These are phyloP conservation scores for Timema podura DNA, from an alignment of 2,888 invertebrate species.

Conservation along the genomic window DNA sequence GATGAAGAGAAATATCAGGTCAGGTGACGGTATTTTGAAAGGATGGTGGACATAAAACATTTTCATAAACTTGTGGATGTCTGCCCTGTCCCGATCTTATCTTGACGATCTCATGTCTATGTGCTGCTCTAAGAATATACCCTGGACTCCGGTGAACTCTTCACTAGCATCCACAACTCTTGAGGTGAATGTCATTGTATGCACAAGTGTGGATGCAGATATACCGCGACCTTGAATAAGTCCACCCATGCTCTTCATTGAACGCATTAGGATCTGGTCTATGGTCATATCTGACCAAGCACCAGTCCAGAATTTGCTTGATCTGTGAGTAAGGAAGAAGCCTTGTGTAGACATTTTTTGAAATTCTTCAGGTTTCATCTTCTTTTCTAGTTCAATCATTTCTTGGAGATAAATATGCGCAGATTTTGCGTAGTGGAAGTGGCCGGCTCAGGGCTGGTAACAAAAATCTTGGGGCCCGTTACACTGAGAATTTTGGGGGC, in stretches of 20 bases:
- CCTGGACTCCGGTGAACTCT: neutral
- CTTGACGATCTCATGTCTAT: neutral
- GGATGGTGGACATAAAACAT: conserved; percentile 1
- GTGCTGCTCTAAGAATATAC: conserved; percentile 1
- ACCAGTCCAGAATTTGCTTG: conserved; percentile 6
- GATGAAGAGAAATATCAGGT: neutral
- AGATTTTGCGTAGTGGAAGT: conserved; percentile 12
- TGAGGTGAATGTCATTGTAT: neutral
- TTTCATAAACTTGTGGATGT: neutral
- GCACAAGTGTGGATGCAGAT: conserved; percentile 6
- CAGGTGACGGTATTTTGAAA: neutral
- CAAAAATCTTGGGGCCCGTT: no score
- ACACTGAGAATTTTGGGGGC: no score
- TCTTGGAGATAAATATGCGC: conserved; percentile 6
- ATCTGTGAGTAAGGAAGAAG: conserved; percentile 1
- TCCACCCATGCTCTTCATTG: neutral
- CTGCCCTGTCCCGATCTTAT: neutral
- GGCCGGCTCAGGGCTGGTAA: neutral
- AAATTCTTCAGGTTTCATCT: conserved; percentile 8
- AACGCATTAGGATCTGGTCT: conserved; percentile 7
- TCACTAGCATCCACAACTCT: conserved; percentile 3
- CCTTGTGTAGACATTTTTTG: neutral
- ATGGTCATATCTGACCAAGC: conserved; percentile 13
- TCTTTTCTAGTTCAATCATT: conserved; percentile 3
- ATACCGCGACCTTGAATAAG: neutral